Base-by-base conservation (phyloP, 1,140 invertebrate genomes). In the Drosophila lowei region DNA sequence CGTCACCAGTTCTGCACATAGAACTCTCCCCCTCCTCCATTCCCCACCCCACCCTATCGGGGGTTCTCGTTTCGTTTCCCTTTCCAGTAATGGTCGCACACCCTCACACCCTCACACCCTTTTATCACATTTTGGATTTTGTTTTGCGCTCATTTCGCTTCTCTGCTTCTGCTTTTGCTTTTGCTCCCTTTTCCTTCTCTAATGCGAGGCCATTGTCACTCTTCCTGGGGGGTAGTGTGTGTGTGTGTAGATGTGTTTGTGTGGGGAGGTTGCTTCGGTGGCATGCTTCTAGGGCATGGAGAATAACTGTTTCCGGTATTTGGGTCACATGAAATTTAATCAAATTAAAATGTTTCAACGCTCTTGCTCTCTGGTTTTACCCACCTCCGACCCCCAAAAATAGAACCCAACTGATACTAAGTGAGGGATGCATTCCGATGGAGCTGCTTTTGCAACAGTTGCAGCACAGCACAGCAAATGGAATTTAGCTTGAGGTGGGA, bases 241-340 rank as follows among this genome's bases (percentile, higher is more conserved):
- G 23, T 6, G 28, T 13, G 48, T 41, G 28, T 30, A n/a, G n/a
- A n/a, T n/a, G n/a, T n/a, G n/a, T n/a, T n/a, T n/a, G n/a, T n/a
- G 25, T 18, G 25, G 41, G 72, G 49, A 59, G 53, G 58, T 62
- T 67, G 61, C 62, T 62, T 66, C 50, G 65, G 59, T 60, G 73
- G 41, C 70, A 28, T 59, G 65, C 75, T 74, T 84, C 79, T 84
- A 73, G 77, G 81, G 81, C 81, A 77, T 77, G 79, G 65, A 88
- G 80, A 88, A 88, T 79, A 88, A 88, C 83, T 83, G 83, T 81
- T 88, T 88, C 83, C 83, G 83, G 83, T 89, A 88, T 88, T 88
- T 88, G 83, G 83, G 83, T 88, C 83, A 88, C 83, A 88, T 88
- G 83, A 88, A 86, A 88, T 88, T 88, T 88, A 88, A 88, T 88